These are phyloP conservation scores for Apotomis betuletana DNA, from an alignment of 2,888 invertebrate genomes.

Conservation along the genomic window DNA sequence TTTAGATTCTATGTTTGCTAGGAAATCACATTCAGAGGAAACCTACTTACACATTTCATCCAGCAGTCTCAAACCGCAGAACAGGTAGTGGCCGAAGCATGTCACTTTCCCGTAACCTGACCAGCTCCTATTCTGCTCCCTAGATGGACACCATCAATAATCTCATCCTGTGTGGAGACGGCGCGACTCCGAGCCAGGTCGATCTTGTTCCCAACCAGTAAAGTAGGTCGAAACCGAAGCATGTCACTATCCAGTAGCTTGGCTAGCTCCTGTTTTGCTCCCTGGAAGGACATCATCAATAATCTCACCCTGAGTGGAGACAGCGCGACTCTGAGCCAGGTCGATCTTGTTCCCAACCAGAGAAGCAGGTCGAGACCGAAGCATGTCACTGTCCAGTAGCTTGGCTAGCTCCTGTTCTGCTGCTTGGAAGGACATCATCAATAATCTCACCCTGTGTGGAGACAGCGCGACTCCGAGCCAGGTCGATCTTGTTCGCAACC, in stretches of 20 bases:
- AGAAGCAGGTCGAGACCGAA: constrained; percentile 88
- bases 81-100: constrained; percentile 89
- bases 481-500: constrained; percentile 96
- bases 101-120: constrained; percentile 65
- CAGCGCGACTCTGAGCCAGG: constrained; percentile 93
- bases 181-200: constrained; percentile 95
- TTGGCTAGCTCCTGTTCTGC: constrained; percentile 91
- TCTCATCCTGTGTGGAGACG: constrained; percentile 93
- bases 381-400: constrained; percentile 91
- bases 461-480: constrained; percentile 94
- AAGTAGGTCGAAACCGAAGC: constrained; percentile 87
- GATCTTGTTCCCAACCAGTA: constrained; percentile 96
- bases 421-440: constrained; percentile 85
- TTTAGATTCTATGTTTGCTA: too few species aligned
- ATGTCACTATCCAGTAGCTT: constrained; percentile 91
- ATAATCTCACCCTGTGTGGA: constrained; percentile 90
- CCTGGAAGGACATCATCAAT: constrained; percentile 84
- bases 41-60: too few species aligned
- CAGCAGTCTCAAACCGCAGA: constrained; percentile 88
- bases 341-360: constrained; percentile 96
- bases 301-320: constrained; percentile 92
- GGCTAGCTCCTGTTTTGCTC: constrained; percentile 90
- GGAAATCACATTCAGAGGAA: too few species aligned
- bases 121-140: constrained; percentile 90
- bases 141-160: constrained; percentile 82